Evolutionary conservation across 2,888 invertebrate species (phyloP).

Genomic region (Synergus umbraculus): DNA sequence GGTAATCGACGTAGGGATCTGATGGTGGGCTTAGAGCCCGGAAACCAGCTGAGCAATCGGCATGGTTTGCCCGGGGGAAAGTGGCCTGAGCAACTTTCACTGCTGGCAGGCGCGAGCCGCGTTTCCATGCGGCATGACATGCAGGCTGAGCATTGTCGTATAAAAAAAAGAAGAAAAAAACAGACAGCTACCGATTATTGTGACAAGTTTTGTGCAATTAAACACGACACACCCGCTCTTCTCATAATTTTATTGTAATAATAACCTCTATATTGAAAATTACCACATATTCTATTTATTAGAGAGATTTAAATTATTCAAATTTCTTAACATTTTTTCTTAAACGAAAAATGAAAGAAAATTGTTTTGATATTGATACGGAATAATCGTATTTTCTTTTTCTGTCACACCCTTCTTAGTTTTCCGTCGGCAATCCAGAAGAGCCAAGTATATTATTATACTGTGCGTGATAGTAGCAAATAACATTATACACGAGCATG

Average conservation of each 20-base stretch:
- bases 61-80: slow-evolving; percentile 71
- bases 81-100: slow-evolving; percentile 76
- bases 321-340: slow-evolving; percentile 15
- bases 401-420: neutral
- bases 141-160: slow-evolving; percentile 48
- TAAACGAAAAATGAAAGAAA: neutral
- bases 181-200: slow-evolving; percentile 44
- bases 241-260: neutral
- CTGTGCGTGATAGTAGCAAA: slow-evolving; percentile 23
- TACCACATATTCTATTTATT: slow-evolving; percentile 13
- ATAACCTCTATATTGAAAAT: slow-evolving; percentile 12
- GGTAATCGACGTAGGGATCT: neutral
- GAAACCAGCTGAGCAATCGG: slow-evolving; percentile 69
- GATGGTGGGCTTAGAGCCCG: slow-evolving; percentile 65
- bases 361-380: neutral
- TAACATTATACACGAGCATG: slow-evolving; percentile 22
- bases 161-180: slow-evolving; percentile 37
- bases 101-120: slow-evolving; percentile 60
- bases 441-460: slow-evolving; percentile 26
- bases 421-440: slow-evolving; percentile 9
- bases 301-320: slow-evolving; percentile 10
- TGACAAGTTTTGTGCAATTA: slow-evolving; percentile 56
- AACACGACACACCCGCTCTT: slow-evolving; percentile 38
- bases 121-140: slow-evolving; percentile 54
- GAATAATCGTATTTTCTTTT: slow-evolving; percentile 35